Percentiles rank a stretch among this genome's conserved stretches.
Conservation (phyloP, 2,113 vertebrate genomes). For the Cryptomyrus ogoouensis region DNA sequence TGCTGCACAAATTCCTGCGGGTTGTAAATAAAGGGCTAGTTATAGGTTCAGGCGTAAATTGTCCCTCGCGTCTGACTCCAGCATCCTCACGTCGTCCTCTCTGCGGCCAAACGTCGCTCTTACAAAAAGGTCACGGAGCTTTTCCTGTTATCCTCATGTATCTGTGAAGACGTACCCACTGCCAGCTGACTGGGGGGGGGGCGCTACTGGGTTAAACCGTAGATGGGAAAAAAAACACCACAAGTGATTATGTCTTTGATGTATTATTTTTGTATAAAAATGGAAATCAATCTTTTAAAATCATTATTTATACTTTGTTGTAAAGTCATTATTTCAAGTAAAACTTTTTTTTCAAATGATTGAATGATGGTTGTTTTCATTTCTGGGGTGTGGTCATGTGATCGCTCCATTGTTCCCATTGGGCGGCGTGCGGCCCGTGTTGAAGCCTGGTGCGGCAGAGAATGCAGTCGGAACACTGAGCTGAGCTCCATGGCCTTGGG, state of each 20-base stretch:
- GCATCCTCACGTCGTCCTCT: background rate
- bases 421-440: background rate
- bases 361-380: constrained; percentile 28
- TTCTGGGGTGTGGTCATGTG: constrained; percentile 20
- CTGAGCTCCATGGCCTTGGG: background rate
- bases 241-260: constrained; percentile 54
- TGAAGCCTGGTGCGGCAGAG: background rate
- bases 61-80: constrained; percentile 15
- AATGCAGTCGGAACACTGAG: background rate
- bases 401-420: background rate
- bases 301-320: constrained; percentile 80
- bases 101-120: background rate
- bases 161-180: constrained; percentile 51
- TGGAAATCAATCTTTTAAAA: constrained; percentile 72
- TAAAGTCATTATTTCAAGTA: constrained; percentile 69
- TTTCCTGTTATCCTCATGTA: constrained; percentile 47
- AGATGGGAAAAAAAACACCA: constrained; percentile 41
- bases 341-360: constrained; percentile 57
- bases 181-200: constrained; percentile 41
- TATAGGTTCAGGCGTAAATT: background rate
- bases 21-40: constrained; percentile 20
- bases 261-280: constrained; percentile 83
- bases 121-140: constrained; percentile 27
- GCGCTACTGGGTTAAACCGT: constrained; percentile 41
- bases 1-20: background rate